Evolutionary conservation across 2,888 invertebrate species (phyloP).

Genomic region (Strigamia maritima): DNA sequence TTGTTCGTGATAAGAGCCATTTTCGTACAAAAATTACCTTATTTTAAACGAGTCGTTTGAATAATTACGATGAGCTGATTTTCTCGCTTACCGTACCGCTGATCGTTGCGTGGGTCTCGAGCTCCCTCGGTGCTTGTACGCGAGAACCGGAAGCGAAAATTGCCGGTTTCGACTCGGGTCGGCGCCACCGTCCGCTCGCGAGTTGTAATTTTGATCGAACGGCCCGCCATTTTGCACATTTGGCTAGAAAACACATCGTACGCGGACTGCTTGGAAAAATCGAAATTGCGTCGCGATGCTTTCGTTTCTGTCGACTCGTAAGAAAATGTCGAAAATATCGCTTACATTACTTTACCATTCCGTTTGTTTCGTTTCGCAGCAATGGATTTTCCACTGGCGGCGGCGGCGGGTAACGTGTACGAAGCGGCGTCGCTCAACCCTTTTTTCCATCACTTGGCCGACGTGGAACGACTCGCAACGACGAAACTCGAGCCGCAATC

Average conservation of each 20-base stretch:
- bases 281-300: not conserved
- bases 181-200: not conserved
- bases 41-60: no score
- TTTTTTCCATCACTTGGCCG: not conserved
- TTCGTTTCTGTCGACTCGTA: not conserved
- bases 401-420: not conserved
- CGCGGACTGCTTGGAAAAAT: not conserved
- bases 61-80: no score
- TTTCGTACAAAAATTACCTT: no score
- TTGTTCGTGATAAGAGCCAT: no score
- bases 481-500: not conserved
- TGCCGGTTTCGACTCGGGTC: not conserved
- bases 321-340: not conserved
- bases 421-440: not conserved
- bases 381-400: slow-evolving; percentile 24
- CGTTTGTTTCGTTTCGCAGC: not conserved
- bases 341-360: no score
- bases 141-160: not conserved
- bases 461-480: not conserved
- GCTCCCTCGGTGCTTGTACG: not conserved
- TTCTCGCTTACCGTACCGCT: not conserved
- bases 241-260: no score
- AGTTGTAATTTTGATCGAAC: not conserved
- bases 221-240: not conserved
- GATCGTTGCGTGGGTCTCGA: not conserved